Evolutionary conservation across 2,888 invertebrate genomes (phyloP), one percentile per base, ranked within the genome.

Genomic region (Drosophila birchii): DNA sequence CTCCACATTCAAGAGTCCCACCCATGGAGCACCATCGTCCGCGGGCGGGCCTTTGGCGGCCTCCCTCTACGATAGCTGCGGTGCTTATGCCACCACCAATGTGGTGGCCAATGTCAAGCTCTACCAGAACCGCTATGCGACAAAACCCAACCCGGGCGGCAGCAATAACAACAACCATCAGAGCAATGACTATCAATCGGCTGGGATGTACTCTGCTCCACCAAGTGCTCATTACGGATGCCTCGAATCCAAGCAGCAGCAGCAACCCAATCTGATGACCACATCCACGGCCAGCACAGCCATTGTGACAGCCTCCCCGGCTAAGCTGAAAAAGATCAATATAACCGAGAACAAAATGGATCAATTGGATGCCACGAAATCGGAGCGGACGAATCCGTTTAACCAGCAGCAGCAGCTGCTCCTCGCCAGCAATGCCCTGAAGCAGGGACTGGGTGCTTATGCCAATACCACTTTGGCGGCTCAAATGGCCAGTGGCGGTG

Each of bases 11-110:
- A 93, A 93, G 91, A 92, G 91, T 76, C 90, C 92, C 88, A 78
- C 76, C 76, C 81, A 78, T 76, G 86, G 79, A 75, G 79, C 69
- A 57, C 81, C 80, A 67, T 67, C 79, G 70, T 79, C 81, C 80
- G 88, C 76, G 18, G 56, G 61, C 68, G 77, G 72, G 8, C 39
- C 47, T 4, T 54, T 47, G 32, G 56, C 76, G 58, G 51, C 78
- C 68, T 90, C 92, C 68, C 86, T 93, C 71, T 93, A 93, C 77
- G 92, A 92, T 82, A 92, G 92, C 87, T 92, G 91, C 58, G 92
- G 92, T 56, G 92, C 92, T 57, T 92, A 92, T 83, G 93, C 93
- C 82, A 92, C 93, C 86, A 92, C 93, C 78, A 92, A 92, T 88
- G 88, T 93, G 76, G 92, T 92, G 56, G 92, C 91, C 69, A 92